Base-by-base conservation (phyloP, 1,140 invertebrate species). In the Drosophila bifasciata region DNA sequence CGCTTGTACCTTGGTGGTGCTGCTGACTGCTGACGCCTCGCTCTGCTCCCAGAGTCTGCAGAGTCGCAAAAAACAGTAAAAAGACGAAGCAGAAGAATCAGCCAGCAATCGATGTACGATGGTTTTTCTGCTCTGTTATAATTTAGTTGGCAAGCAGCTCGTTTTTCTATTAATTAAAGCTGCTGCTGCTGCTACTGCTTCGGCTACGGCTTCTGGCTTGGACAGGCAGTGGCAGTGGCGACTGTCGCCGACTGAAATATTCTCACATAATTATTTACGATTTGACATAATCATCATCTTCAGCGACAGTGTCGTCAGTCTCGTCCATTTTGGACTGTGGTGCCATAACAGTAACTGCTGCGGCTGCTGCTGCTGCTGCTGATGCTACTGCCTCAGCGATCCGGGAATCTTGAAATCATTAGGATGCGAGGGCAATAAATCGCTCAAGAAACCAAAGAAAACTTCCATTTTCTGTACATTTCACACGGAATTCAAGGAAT, bases 201-300 rank as follows among this genome's bases (percentile, higher is more conserved):
- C n/a, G n/a, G n/a, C n/a, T n/a, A n/a, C n/a, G 40, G 39, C 15
- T 16, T 8, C 9, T 28, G 17, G 23, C 48, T n/a, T 50, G 19
- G 3, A 21, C 19, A n/a, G 15, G 25, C 49, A 32, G 25, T 28
- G 36, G 19, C 28, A 16, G 44, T 66, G 57, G 39, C 39, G 50
- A 28, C 57, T 64, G 63, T 51, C 60, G 49, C 61, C 51, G 72
- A 16, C 73, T 89, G 78, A 90, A 90, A 90, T 90, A 90, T 90
- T 90, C 86, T 90, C 86, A 90, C 86, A 90, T 90, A 90, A 90
- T 90, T 90, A 90, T 90, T 90, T 90, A 90, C 86, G 86, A 90
- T 90, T 90, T 86, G 83, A 86, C 83, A 86, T 86, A 86, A 86
- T 86, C 83, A 86, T 83, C 83, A 83, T 62, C 66, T 61, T 61